Percentiles rank a stretch among this genome's conserved stretches.
Evolutionary conservation across 2,797 vertebrate genomes (phyloP).

Genomic region (Rhinella marina): DNA sequence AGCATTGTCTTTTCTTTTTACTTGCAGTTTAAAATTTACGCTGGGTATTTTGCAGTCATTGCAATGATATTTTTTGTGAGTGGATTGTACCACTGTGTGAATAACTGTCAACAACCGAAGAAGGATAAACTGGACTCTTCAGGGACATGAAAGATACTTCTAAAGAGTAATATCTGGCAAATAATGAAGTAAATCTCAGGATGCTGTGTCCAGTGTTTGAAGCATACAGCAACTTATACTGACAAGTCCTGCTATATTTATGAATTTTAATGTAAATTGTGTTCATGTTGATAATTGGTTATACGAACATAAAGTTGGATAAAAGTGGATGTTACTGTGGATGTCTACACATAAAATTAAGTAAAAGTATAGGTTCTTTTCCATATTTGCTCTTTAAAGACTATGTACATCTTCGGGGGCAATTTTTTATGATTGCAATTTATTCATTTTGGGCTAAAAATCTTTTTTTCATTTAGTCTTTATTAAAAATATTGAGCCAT

Average conservation of each 20-base stretch:
- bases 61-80: constrained; percentile 86
- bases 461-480: no score
- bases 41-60: constrained; percentile 86
- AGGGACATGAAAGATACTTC: not conserved
- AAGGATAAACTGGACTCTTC: constrained; percentile 58
- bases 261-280: not conserved
- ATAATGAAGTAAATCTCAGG: not conserved
- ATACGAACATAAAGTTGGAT: not conserved
- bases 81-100: constrained; percentile 74
- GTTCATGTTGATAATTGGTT: not conserved
- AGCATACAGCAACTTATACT: not conserved
- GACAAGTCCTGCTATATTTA: not conserved
- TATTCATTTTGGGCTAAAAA: no score
- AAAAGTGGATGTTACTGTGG: not conserved
- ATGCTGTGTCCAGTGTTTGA: not conserved
- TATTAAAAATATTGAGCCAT: no score
- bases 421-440: not conserved
- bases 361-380: not conserved
- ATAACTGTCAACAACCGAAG: constrained; percentile 65
- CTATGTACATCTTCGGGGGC: not conserved
- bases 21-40: constrained; percentile 89
- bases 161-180: not conserved
- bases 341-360: not conserved
- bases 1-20: not conserved
- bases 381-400: not conserved